Base-by-base conservation (phyloP, 2,888 invertebrate genomes). In the Luffia ferchaultella region DNA sequence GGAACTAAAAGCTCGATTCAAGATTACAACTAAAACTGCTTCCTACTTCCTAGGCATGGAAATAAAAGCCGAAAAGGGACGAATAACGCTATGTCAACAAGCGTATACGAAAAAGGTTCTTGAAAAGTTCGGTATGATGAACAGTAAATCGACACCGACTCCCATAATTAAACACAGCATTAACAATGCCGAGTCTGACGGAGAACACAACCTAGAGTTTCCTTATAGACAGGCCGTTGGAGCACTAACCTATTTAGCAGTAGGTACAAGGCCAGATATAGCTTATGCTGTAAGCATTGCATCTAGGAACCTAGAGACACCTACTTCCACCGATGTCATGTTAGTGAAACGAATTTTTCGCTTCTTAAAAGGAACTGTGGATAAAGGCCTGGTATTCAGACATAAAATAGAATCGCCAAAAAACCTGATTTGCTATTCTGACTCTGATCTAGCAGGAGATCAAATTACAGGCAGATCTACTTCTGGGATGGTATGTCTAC, bases 371-470 rank as follows among this genome's bases (percentile, higher is more conserved):
- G 46, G 46, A 3, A 46, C 46, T n/a, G 3, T 46, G 16, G 16
- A 46, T 20, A 3, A 5, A n/a, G 46, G 30, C 7, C 20, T 46
- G 2, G 18, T 20, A 15, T 46, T 20, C 16, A 16, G n/a, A n/a
- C 3, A 3, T 3, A n/a, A n/a, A n/a, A n/a, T n/a, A n/a, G n/a
- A n/a, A n/a, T n/a, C n/a, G n/a, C n/a, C n/a, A n/a, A n/a, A 16
- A n/a, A 18, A 7, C 16, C 9, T 46, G 3, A 16, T 20, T 16
- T 15, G 46, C 30, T 45, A 45, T 16, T 18, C 18, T 18, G 45
- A 45, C 19, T 18, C 45, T 18, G 45, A 45, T 46, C 46, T 20
- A 9, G 46, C 20, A 15, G 46, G 46, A 46, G 20, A 20, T 20
- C 16, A 2, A 16, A 3, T 18, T 2, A 46, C 46, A n/a, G 46